Base-by-base conservation (phyloP, 2,797 vertebrate genomes). In the Spinus olivaceus region DNA sequence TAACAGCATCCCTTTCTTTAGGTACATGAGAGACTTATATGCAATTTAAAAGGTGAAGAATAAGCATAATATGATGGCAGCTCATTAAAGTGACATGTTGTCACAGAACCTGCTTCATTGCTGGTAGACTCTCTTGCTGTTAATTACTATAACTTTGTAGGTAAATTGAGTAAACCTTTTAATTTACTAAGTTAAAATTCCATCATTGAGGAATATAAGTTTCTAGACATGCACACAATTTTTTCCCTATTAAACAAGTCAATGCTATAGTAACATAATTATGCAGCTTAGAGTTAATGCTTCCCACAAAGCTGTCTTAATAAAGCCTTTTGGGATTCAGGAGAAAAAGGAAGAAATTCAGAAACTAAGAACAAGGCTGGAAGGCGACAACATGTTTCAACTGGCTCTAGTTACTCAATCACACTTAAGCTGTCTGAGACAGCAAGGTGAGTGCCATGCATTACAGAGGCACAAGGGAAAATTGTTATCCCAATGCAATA, bases 221-320 rank as follows among this genome's bases (percentile, higher is more conserved):
- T 97, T 94, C 90, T 79, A 78, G 87, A 86, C 41, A 65, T 0
- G 1, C 10, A 4, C 32, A 54, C 39, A 4, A 46, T 57, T 60
- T 78, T 83, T 81, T 60, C 9, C 57, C 50, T 81, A 54, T 89
- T 89, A 94, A 92, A 71, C 37, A 81, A 93, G 91, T 86, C 86
- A 94, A 91, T 94, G 74, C 92, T 89, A 81, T 23, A 96, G 89
- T 60, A 90, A 95, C 50, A 15, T 92, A 94, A 96, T 94, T 96
- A 95, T 77, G 91, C 94, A 92, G 91, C 92, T 96, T 96, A 91
- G 65, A 93, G 91, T 92, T 97, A 97, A 97, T 95, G 74, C 94
- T 66, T 92, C 95, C 83, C 96, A 96, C 90, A 94, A 97, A 97
- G 92, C 72, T 95, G 85, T 96, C 94, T 95, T 96, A 97, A 96